Evolutionary conservation across 1,140 invertebrate species (phyloP).

Genomic region (Leptopilina boulardi): DNA sequence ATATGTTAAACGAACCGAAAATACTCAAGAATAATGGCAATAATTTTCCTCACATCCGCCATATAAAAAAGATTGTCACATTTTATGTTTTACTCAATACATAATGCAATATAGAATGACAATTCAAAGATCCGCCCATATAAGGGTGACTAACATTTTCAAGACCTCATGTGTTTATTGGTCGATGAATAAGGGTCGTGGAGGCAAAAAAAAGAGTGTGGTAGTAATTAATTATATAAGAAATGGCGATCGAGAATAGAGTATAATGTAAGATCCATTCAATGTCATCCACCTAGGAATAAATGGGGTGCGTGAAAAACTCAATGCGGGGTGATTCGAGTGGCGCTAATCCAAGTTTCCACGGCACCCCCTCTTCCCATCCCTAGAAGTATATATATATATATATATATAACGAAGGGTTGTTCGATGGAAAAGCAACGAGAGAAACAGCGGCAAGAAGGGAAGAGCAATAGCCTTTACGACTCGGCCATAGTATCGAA

Average conservation of each 20-base stretch:
- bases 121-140: neutral
- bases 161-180: neutral
- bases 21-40: neutral
- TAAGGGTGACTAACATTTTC: neutral
- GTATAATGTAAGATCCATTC: constrained; percentile 35
- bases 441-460: constrained; percentile 62
- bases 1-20: neutral
- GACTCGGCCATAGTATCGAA: constrained; percentile 77
- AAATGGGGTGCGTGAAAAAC: constrained; percentile 63
- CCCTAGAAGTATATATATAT: no score
- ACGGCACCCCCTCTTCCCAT: no score
- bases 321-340: constrained; percentile 48
- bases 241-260: constrained; percentile 44
- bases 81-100: neutral
- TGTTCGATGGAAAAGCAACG: constrained; percentile 51
- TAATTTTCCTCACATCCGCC: constrained; percentile 1
- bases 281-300: constrained; percentile 50
- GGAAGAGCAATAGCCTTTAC: constrained; percentile 76
- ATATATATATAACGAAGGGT: constrained; percentile 43
- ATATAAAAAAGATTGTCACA: neutral
- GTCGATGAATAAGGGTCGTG: constrained; percentile 10
- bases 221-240: constrained; percentile 51
- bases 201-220: no score
- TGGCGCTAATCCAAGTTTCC: constrained; percentile 64
- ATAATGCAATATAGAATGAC: neutral